phyloP scores from a whole-genome alignment of 2,113 vertebrate species.

The Rafetus swinhoei region DNA sequence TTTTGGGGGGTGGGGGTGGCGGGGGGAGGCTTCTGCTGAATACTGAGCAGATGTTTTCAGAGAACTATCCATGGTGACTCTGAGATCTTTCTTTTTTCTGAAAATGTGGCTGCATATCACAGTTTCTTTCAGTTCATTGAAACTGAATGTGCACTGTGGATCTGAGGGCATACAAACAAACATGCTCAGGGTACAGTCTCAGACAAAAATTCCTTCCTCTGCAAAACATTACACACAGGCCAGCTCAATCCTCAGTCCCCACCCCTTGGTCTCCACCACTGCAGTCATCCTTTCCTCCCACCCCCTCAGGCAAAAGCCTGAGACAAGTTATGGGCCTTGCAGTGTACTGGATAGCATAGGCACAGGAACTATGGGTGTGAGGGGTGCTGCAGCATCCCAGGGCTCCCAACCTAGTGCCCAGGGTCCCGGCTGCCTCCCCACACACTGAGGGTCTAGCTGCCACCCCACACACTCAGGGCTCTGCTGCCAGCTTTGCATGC shows the following conservation, averaged over 20 bases:
- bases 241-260: neutral
- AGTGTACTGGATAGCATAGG: neutral
- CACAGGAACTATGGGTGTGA: no score
- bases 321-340: neutral
- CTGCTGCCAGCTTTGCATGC: no score
- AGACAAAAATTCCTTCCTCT: neutral
- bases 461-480: no score
- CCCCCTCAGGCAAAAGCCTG: neutral
- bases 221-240: neutral
- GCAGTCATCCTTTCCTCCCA: neutral
- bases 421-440: no score
- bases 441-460: no score
- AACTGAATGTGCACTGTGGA: neutral
- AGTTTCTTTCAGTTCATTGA: neutral
- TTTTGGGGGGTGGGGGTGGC: no score
- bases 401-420: no score
- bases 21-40: neutral
- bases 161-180: neutral
- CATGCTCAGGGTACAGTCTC: neutral
- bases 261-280: neutral
- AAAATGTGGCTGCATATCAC: neutral
- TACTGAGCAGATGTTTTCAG: neutral
- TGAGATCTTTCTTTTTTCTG: neutral
- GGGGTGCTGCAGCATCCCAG: no score
- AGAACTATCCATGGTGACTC: neutral